These are phyloP conservation scores for Drosophila pseudoobscura DNA, from an alignment of 1,140 invertebrate species.

Conservation along the genomic window DNA sequence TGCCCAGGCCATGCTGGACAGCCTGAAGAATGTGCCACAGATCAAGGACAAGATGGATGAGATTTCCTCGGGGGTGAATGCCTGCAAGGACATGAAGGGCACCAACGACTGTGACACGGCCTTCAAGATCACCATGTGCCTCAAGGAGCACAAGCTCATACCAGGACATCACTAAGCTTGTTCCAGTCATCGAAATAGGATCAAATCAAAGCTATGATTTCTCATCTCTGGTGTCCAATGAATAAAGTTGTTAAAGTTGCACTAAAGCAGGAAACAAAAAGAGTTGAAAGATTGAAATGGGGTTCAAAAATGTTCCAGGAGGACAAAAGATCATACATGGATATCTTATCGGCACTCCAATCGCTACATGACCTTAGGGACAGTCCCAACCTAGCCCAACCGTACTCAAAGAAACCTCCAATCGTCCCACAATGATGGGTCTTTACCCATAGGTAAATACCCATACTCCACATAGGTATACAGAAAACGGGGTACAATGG, in stretches of 20 bases:
- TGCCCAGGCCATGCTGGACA: slow-evolving; percentile 47
- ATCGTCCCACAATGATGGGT: slow-evolving; percentile 16
- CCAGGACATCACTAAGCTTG: slow-evolving; percentile 21
- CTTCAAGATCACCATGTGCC: slow-evolving; percentile 68
- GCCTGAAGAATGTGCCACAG: slow-evolving; percentile 55
- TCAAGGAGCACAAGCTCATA: slow-evolving; percentile 66
- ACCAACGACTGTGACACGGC: slow-evolving; percentile 74
- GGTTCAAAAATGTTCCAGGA: neutral
- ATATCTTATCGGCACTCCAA: slow-evolving; percentile 19
- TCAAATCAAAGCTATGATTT: neutral
- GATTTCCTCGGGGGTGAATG: slow-evolving; percentile 54
- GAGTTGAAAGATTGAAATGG: neutral
- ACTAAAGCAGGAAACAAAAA: slow-evolving; percentile 30
- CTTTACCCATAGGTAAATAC: too few relatives aligned
- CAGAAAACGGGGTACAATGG: neutral
- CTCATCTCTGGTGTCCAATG: slow-evolving; percentile 19
- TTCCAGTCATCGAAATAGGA: neutral
- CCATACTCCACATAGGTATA: neutral
- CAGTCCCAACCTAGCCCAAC: slow-evolving; percentile 1
- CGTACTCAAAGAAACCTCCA: slow-evolving; percentile 8
- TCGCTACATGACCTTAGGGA: neutral
- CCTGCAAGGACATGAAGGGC: slow-evolving; percentile 69
- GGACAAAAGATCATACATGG: neutral
- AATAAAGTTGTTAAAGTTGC: slow-evolving; percentile 56
- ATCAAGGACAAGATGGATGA: slow-evolving; percentile 59